These are phyloP conservation scores for Melanocharis versteri DNA, from an alignment of 2,113 vertebrate genomes.

Conservation along the genomic window DNA sequence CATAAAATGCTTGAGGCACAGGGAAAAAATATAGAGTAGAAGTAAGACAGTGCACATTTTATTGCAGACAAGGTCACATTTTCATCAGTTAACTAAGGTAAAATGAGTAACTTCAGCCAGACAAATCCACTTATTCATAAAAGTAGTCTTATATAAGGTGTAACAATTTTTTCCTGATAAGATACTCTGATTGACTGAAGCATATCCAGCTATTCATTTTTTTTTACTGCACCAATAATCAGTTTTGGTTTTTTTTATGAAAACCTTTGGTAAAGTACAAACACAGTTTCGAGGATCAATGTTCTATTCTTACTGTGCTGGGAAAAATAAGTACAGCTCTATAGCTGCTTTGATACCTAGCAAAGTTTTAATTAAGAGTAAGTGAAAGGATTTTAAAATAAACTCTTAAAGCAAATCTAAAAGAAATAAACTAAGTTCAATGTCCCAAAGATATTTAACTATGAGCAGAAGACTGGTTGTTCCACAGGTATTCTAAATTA, in stretches of 20 bases:
- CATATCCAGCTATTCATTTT: background rate
- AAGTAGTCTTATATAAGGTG: background rate
- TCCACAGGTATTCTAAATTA: constrained; percentile 48
- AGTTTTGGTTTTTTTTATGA: background rate
- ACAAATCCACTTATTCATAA: constrained; percentile 10
- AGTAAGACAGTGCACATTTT: constrained; percentile 45
- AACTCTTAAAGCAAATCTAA: constrained; percentile 45
- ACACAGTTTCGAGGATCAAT: constrained; percentile 13
- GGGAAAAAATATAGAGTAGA: background rate
- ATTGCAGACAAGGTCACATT: constrained; percentile 54
- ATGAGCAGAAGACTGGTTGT: constrained; percentile 36
- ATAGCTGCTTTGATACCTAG: constrained; percentile 11
- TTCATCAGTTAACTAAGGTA: constrained; percentile 41
- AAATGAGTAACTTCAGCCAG: constrained; percentile 47
- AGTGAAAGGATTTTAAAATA: constrained; percentile 44
- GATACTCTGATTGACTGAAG: constrained; percentile 12
- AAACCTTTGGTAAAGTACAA: constrained; percentile 51
- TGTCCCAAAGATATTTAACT: constrained; percentile 31
- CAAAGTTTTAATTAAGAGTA: constrained; percentile 35
- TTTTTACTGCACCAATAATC: constrained; percentile 11
- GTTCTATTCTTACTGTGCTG: constrained; percentile 16
- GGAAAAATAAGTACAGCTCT: constrained; percentile 25
- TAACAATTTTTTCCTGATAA: background rate
- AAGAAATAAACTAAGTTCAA: constrained; percentile 46
- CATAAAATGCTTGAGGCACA: background rate